phyloP scores from a whole-genome alignment of 2,888 invertebrate genomes.

The Caenorhabditis sp. region DNA sequence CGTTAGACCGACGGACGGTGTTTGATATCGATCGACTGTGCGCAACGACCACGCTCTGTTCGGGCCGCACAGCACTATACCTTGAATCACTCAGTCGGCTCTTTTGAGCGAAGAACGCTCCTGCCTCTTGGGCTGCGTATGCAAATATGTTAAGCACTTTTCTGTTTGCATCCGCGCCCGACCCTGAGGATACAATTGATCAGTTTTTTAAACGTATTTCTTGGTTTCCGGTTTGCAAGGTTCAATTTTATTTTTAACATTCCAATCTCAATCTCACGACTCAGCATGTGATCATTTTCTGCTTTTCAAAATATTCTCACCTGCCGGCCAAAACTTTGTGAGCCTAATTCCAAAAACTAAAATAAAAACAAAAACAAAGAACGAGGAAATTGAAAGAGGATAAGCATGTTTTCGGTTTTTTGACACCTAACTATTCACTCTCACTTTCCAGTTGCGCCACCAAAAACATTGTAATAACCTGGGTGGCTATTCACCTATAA shows the following conservation, averaged over 20 bases:
- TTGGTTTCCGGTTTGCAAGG: background rate
- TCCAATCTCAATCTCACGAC: too few relatives aligned
- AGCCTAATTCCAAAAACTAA: background rate
- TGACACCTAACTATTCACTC: constrained; percentile 8
- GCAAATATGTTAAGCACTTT: constrained; percentile 55
- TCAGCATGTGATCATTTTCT: too few relatives aligned
- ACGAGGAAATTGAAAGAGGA: background rate
- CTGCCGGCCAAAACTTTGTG: background rate
- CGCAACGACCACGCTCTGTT: constrained; percentile 35
- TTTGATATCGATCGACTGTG: constrained; percentile 63
- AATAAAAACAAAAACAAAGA: background rate
- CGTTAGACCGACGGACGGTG: constrained; percentile 40
- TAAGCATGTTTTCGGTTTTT: background rate
- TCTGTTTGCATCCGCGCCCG: constrained; percentile 40
- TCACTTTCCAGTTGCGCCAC: background rate
- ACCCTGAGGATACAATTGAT: constrained; percentile 42
- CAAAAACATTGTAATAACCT: constrained; percentile 15
- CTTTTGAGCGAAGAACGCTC: constrained; percentile 56
- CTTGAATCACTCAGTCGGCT: constrained; percentile 52
- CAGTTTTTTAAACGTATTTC: constrained; percentile 8
- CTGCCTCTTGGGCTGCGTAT: constrained; percentile 23
- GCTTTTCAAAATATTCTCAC: background rate
- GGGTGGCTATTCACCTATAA: too few relatives aligned
- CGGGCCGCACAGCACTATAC: constrained; percentile 29
- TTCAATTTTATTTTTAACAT: too few relatives aligned